These are phyloP conservation scores for Andrena haemorrhoa DNA, from an alignment of 2,888 invertebrate species.

Conservation along the genomic window DNA sequence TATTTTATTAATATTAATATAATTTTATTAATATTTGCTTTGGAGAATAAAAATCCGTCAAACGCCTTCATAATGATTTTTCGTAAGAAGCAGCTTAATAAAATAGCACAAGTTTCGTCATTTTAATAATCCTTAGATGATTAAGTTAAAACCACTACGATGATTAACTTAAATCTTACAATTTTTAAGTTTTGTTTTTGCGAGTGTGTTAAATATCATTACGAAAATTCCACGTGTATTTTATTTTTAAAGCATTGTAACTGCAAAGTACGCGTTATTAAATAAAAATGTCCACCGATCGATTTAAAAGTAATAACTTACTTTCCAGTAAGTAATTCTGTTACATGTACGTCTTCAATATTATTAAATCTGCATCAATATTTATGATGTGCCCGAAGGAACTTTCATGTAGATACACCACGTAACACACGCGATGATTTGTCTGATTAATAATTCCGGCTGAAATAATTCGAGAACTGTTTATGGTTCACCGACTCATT, in stretches of 20 bases:
- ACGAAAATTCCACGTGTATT: background rate
- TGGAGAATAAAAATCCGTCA: no score
- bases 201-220: no score
- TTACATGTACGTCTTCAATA: background rate
- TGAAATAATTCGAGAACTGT: slow-evolving; percentile 32
- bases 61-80: no score
- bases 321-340: slow-evolving; percentile 15
- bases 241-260: background rate
- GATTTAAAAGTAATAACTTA: slow-evolving; percentile 10
- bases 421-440: slow-evolving; percentile 27
- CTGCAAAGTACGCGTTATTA: background rate
- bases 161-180: no score
- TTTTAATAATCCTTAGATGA: no score
- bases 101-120: no score
- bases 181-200: no score
- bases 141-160: no score
- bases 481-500: slow-evolving; percentile 1
- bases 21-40: no score
- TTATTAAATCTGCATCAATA: slow-evolving; percentile 17
- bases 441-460: slow-evolving; percentile 38
- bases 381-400: slow-evolving; percentile 10
- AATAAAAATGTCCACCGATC: background rate
- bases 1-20: no score
- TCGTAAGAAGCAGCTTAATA: no score
- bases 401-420: background rate